These are phyloP conservation scores for Biston stratarius DNA, from an alignment of 2,888 invertebrate species.

Conservation along the genomic window DNA sequence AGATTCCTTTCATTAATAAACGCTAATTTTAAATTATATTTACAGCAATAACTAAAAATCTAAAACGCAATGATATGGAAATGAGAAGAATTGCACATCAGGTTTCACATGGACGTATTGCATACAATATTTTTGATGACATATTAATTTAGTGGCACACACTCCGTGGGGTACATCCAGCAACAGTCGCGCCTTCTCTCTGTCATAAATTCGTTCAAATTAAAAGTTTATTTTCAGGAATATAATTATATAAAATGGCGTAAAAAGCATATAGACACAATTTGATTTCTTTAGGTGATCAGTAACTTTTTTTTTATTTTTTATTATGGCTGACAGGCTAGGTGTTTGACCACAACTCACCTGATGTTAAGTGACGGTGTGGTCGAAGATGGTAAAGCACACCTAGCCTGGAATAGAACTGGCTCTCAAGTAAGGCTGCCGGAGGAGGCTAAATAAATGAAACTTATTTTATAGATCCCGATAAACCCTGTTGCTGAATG, in stretches of 20 bases:
- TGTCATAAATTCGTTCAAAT: slow-evolving; percentile 1
- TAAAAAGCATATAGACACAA: no score
- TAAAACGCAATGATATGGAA: slow-evolving; percentile 83
- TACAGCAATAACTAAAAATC: slow-evolving; percentile 81
- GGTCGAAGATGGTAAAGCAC: no score
- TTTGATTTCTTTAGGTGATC: no score
- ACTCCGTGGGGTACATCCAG: slow-evolving; percentile 47
- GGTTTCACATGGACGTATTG: slow-evolving; percentile 81
- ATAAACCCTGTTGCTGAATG: slow-evolving; percentile 58
- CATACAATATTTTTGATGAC: slow-evolving; percentile 64
- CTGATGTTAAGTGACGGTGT: no score
- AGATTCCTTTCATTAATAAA: slow-evolving; percentile 56
- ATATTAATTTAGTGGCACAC: slow-evolving; percentile 59
- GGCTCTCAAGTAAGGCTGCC: no score
- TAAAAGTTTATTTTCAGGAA: not conserved
- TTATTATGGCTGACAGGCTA: no score
- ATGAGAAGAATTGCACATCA: slow-evolving; percentile 84
- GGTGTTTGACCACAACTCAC: no score
- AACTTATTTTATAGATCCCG: not conserved
- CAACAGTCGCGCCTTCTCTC: slow-evolving; percentile 31
- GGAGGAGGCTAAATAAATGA: no score
- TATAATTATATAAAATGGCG: no score
- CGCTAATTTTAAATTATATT: slow-evolving; percentile 83
- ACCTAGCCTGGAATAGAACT: no score
- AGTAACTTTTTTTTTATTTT: no score